A percentile compares a stretch with the other conserved stretches of the same genome.
phyloP scores from a whole-genome alignment of 2,888 invertebrate genomes.

The Drosophila quinaria region DNA sequence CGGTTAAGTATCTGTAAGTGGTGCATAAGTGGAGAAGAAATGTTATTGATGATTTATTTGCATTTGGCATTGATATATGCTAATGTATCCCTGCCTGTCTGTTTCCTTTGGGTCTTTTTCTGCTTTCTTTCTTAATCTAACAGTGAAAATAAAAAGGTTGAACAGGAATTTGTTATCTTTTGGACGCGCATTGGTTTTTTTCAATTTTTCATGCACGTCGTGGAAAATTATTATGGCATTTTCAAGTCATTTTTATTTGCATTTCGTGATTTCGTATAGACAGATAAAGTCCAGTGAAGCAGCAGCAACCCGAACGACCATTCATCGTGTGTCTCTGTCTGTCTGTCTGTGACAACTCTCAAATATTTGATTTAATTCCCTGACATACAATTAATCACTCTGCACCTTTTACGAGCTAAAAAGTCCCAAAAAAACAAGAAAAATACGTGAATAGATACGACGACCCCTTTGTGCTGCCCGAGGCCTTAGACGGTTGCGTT shows the following conservation, averaged over 20 bases:
- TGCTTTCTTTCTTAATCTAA: conserved; percentile 33
- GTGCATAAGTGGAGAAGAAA: conserved; percentile 79
- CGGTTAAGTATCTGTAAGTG: conserved; percentile 79
- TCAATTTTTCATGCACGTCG: conserved; percentile 72
- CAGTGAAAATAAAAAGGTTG: conserved; percentile 9
- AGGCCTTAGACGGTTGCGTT: conserved; percentile 55
- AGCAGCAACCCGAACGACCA: not conserved
- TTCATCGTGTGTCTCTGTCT: conserved; percentile 3
- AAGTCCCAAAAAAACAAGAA: conserved; percentile 13
- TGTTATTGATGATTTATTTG: conserved; percentile 82
- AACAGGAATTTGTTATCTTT: conserved; percentile 69
- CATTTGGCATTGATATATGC: conserved; percentile 82
- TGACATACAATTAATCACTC: conserved; percentile 81
- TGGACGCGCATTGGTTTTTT: conserved; percentile 52
- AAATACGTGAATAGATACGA: conserved; percentile 20
- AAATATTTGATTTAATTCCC: conserved; percentile 81
- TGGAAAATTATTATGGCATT: conserved; percentile 74
- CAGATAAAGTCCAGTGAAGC: conserved; percentile 57
- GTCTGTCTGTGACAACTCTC: conserved; percentile 66
- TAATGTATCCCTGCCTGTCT: conserved; percentile 60
- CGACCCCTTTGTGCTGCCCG: conserved; percentile 42
- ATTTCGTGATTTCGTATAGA: conserved; percentile 72
- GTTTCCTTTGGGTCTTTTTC: conserved; percentile 2
- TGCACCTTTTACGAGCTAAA: conserved; percentile 70
- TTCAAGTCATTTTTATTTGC: conserved; percentile 80